These are phyloP conservation scores for Spheniscus mendiculus DNA, from an alignment of 2,113 vertebrate species.

Conservation along the genomic window DNA sequence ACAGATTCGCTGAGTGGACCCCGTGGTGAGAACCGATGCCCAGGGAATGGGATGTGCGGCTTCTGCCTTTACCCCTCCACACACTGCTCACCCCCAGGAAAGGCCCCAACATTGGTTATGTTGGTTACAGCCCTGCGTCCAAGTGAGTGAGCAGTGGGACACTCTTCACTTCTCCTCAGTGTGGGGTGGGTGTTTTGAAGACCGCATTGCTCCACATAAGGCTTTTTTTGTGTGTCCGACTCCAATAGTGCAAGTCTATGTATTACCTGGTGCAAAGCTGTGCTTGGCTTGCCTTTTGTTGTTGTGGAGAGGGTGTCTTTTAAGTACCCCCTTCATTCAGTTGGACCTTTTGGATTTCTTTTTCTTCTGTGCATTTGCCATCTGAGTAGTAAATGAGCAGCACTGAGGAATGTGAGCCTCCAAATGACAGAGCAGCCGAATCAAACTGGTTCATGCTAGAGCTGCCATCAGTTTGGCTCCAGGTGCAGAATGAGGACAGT, in stretches of 20 bases:
- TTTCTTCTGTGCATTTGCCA: neutral
- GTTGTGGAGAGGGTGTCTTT: neutral
- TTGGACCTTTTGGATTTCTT: neutral
- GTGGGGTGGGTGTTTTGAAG: neutral
- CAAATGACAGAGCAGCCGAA: neutral
- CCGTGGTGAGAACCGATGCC: neutral
- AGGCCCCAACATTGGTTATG: neutral
- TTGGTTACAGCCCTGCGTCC: neutral
- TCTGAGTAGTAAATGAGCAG: neutral
- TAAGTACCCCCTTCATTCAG: neutral
- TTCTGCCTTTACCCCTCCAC: neutral
- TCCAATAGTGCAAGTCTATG: neutral
- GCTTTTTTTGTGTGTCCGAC: neutral
- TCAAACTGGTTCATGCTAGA: neutral
- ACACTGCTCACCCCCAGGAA: neutral
- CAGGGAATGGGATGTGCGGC: neutral
- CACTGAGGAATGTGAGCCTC: neutral
- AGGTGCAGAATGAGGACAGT: neutral
- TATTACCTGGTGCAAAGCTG: neutral
- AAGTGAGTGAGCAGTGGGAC: neutral
- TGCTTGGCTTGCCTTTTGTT: neutral
- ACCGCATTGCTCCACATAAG: neutral
- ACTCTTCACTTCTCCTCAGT: neutral
- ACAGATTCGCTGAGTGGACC: neutral
- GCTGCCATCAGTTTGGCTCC: neutral